Percentiles rank a stretch among this genome's conserved stretches.
These are phyloP conservation scores for Orthosia gracilis DNA, from an alignment of 2,888 invertebrate species.

Conservation along the genomic window DNA sequence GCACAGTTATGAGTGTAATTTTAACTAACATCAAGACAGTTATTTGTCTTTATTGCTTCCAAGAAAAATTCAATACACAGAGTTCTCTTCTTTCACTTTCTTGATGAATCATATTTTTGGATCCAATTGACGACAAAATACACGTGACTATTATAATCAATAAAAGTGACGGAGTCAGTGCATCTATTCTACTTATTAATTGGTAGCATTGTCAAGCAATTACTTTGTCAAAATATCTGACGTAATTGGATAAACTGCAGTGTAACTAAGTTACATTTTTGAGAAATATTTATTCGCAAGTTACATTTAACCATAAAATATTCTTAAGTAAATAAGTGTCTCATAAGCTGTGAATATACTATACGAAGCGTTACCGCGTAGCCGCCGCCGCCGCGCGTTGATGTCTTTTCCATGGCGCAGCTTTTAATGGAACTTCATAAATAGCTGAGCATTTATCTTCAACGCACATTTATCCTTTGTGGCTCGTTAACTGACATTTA, in stretches of 20 bases:
- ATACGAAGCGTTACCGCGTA: conserved; percentile 54
- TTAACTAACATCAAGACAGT: conserved; percentile 26
- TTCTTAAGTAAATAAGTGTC: conserved; percentile 18
- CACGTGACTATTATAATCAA: conserved; percentile 10
- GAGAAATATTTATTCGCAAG: background rate
- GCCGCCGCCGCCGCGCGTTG: conserved; percentile 70
- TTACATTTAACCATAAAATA: conserved; percentile 15
- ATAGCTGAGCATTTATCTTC: conserved; percentile 57
- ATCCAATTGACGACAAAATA: conserved; percentile 16
- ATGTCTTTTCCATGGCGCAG: conserved; percentile 74
- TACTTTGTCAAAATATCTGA: conserved; percentile 16
- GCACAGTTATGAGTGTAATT: conserved; percentile 38
- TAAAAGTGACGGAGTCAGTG: conserved; percentile 14
- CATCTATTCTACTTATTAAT: conserved; percentile 28
- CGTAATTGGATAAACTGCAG: conserved; percentile 10
- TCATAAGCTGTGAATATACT: background rate
- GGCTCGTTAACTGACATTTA: conserved; percentile 74
- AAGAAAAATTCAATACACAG: conserved; percentile 31
- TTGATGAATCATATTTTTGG: conserved; percentile 40
- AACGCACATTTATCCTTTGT: conserved; percentile 69
- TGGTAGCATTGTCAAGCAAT: conserved; percentile 19
- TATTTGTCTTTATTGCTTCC: conserved; percentile 49
- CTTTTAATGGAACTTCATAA: conserved; percentile 58
- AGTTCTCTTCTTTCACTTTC: conserved; percentile 55
- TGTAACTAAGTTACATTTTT: background rate